Conservation (phyloP, 2,888 invertebrate species). For the Orgyia antiqua region DNA sequence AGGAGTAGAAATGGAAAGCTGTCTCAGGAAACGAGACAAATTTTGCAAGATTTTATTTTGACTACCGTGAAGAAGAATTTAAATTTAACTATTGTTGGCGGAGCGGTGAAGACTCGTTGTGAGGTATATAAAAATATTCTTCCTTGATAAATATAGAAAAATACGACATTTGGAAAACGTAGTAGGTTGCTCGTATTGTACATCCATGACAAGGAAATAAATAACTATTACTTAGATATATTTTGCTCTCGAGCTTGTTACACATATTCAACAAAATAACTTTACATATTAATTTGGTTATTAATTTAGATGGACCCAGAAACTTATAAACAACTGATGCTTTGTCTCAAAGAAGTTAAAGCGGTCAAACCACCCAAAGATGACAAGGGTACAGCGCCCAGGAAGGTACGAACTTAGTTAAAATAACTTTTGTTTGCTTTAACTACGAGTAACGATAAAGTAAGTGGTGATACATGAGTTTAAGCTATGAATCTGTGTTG, state of each 20-base stretch:
- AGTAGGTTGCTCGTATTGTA: no score
- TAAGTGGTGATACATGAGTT: no score
- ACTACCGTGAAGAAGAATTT: conserved; percentile 55
- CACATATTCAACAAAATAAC: no score
- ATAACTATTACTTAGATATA: no score
- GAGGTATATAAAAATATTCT: conserved; percentile 38
- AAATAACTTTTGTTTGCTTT: neutral
- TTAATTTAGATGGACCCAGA: conserved; percentile 53
- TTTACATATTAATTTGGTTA: no score
- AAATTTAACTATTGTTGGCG: conserved; percentile 62
- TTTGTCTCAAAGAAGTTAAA: conserved; percentile 49
- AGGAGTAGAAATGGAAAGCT: conserved; percentile 61
- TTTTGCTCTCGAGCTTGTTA: no score
- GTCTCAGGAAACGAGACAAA: conserved; percentile 40
- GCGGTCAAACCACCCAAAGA: conserved; percentile 32
- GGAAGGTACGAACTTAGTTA: conserved; percentile 40
- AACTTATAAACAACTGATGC: conserved; percentile 55
- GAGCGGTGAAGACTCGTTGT: conserved; percentile 67
- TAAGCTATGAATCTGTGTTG: no score
- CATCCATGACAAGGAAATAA: no score
- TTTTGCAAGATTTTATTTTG: conserved; percentile 56
- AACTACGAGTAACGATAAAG: no score
- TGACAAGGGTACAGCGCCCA: conserved; percentile 45
- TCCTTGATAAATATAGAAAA: no score
- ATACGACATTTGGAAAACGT: no score